Percentiles rank a stretch among this genome's conserved stretches.
Evolutionary conservation across 2,797 vertebrate species (phyloP).

Genomic region (Pangasius mekongensis): DNA sequence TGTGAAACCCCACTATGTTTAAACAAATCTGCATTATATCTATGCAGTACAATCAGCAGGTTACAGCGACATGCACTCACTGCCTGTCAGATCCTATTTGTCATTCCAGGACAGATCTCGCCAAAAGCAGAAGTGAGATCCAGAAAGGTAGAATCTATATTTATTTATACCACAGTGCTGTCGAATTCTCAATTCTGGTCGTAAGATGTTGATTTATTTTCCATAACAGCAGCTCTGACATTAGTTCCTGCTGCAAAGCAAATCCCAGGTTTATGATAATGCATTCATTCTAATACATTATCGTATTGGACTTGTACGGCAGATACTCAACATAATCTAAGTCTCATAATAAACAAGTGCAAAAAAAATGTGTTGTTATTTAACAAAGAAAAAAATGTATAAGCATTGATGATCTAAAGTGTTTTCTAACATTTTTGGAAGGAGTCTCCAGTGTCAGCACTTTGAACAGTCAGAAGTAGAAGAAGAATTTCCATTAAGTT

Average conservation of each 20-base stretch:
- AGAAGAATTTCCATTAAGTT: not conserved
- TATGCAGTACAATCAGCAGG: conserved; percentile 21
- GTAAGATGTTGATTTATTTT: not conserved
- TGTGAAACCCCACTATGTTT: conserved; percentile 4
- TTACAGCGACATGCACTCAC: conserved; percentile 17
- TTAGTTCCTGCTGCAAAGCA: not conserved
- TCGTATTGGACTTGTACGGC: not conserved
- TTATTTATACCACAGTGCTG: not conserved
- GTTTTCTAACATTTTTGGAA: not conserved
- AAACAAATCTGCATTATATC: conserved; percentile 1
- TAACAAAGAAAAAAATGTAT: not conserved
- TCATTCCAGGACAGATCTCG: conserved; percentile 4
- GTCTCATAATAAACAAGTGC: not conserved
- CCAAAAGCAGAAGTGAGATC: conserved; percentile 16
- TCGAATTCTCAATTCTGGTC: not conserved
- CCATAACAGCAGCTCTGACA: not conserved
- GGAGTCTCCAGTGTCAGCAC: not conserved
- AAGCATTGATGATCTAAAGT: not conserved
- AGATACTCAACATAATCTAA: not conserved
- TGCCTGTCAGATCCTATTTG: conserved; percentile 15
- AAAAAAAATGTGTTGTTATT: not conserved
- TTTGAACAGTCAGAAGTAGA: not conserved
- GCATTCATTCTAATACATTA: not conserved
- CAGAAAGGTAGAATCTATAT: conserved; percentile 15
- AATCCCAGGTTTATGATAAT: not conserved